Evolutionary conservation across 2,113 vertebrate species (phyloP), one percentile per base, ranked within the genome.

Genomic region (Todiramphus saurophagus): DNA sequence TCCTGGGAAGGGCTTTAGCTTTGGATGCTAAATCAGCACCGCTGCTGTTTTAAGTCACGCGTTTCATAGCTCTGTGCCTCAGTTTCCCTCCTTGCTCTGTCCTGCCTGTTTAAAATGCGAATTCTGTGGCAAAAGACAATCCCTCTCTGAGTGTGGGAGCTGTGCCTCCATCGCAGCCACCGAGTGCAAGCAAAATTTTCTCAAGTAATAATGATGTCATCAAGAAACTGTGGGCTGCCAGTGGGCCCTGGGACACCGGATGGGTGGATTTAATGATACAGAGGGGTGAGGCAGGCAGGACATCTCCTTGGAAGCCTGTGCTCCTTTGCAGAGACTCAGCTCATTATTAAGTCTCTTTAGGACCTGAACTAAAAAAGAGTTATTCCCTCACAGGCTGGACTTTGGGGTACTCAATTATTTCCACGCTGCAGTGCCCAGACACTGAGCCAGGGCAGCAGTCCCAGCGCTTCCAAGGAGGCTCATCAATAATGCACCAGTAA

Each of bases 261-360:
- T 0, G 3, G 17, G 53, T 4, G 20, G 30, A 15, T 56, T 50
- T 31, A 41, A 19, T 10, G 24, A 10, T 2, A 13, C 48, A 3
- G 33, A 2, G 3, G 69, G 63, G 60, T 33, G 13, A 25, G 66
- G 83, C 60, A 41, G 44, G 41, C 28, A 21, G 53, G 50, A 30
- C 58, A 15, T 51, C 50, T 51, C 24, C 50, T 51, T 13, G 7
- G 50, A 11, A 51, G 50, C 50, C 50, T 27, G 50, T 27, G 53
- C 79, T 70, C 81, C 72, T 37, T 67, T 28, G 50, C 78, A 4
- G 14, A 7, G 18, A 12, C n/a, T 39, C 77, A 5, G 27, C 43
- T 35, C 11, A n/a, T 60, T 39, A 50, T 25, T 10, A 13, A 16
- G 23, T 51, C 62, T 50, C 85, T 70, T 83, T 24, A 46, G 67